phyloP scores from a whole-genome alignment of 2,113 vertebrate genomes.

The Phalacrocorax pelagicus region DNA sequence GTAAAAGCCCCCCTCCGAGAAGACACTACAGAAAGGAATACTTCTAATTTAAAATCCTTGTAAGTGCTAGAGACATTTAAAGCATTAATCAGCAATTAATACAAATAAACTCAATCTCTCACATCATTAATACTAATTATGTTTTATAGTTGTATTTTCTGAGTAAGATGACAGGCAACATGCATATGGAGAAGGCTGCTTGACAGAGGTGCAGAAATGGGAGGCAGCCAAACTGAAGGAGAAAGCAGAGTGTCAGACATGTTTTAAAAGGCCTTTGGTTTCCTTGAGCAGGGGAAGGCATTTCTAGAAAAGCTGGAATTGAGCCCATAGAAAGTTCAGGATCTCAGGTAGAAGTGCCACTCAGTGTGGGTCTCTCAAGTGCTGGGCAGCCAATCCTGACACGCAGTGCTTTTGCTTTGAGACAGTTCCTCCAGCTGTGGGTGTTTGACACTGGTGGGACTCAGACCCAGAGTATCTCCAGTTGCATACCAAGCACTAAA shows the following conservation, averaged over 20 bases:
- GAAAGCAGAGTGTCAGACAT: conserved; percentile 35
- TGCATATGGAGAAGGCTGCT: conserved; percentile 65
- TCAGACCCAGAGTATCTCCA: neutral
- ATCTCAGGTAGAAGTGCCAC: neutral
- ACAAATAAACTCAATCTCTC: conserved; percentile 71
- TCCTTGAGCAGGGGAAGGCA: neutral
- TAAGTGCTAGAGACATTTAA: conserved; percentile 65
- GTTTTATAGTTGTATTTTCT: conserved; percentile 70
- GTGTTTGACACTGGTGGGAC: neutral
- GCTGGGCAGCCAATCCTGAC: fast-evolving
- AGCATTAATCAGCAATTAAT: conserved; percentile 74
- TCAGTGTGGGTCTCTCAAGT: neutral
- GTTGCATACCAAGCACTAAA: neutral
- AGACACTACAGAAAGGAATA: conserved; percentile 22
- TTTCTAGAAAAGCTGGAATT: neutral
- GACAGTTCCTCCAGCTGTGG: neutral
- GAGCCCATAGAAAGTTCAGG: neutral
- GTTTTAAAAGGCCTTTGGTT: conserved; percentile 34
- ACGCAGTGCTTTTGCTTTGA: neutral
- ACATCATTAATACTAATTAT: conserved; percentile 71
- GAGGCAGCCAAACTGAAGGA: conserved; percentile 57
- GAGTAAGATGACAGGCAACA: conserved; percentile 69
- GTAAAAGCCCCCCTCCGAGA: conserved; percentile 23
- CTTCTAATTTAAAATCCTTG: conserved; percentile 41
- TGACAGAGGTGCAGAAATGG: conserved; percentile 68